These are phyloP conservation scores for Anguilla anguilla DNA, from an alignment of 2,797 vertebrate genomes.

Conservation along the genomic window DNA sequence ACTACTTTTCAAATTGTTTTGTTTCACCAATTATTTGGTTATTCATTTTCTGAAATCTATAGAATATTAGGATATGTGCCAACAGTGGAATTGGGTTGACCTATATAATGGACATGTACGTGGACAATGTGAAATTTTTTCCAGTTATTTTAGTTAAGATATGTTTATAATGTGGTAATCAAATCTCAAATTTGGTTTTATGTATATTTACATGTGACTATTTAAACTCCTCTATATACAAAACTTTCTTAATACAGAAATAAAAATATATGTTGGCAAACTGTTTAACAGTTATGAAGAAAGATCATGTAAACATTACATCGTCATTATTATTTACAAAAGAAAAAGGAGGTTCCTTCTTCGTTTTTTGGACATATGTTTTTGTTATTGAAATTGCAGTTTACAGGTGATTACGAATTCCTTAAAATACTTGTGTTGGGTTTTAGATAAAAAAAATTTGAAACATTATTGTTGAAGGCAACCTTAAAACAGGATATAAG, in stretches of 20 bases:
- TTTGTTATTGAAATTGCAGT: conserved; percentile 69
- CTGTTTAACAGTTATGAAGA: conserved; percentile 76
- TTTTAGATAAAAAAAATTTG: conserved; percentile 43
- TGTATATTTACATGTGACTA: conserved; percentile 20
- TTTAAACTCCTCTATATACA: conserved; percentile 24
- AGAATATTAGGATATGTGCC: background rate
- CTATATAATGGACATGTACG: background rate
- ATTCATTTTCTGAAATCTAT: background rate
- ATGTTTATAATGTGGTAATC: background rate
- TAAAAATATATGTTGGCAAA: conserved; percentile 53
- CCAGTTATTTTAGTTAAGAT: conserved; percentile 14
- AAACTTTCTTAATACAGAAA: conserved; percentile 51
- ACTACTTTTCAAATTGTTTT: background rate
- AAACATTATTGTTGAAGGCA: conserved; percentile 40
- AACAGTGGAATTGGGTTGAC: background rate
- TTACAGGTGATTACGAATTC: conserved; percentile 57
- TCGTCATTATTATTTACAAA: conserved; percentile 55
- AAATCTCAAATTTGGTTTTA: background rate
- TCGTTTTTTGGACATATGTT: conserved; percentile 72
- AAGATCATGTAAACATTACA: conserved; percentile 67
- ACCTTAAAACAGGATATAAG: conserved; percentile 38
- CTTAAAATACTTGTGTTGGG: conserved; percentile 67
- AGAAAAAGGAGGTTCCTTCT: conserved; percentile 46
- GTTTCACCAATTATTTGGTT: background rate
- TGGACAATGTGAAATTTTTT: conserved; percentile 10